These are phyloP conservation scores for Bombyx mori DNA, from an alignment of 1,140 invertebrate species.

Conservation along the genomic window ASM3026992v2 NC_085110.1:12600501-12601000, in stretches of 20 bases:
- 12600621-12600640: conserved; percentile 65
- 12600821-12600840: conserved; percentile 71
- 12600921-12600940: conserved; percentile 72
- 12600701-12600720: conserved; percentile 1
- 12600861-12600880: conserved; percentile 66
- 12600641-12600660: conserved; percentile 67
- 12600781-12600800: conserved; percentile 1
- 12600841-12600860: conserved; percentile 74
- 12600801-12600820: conserved; percentile 22
- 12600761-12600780: neutral
- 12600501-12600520: neutral
- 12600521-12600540: neutral
- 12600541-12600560: conserved; percentile 62
- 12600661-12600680: conserved; percentile 76
- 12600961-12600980: conserved; percentile 69
- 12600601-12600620: conserved; percentile 72
- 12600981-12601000: conserved; percentile 47
- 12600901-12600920: conserved; percentile 72
- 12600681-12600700: conserved; percentile 59
- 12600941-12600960: conserved; percentile 69
- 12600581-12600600: conserved; percentile 72
- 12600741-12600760: neutral
- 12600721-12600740: neutral
- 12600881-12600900: conserved; percentile 67
- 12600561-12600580: conserved; percentile 76